Evolutionary conservation across 64 coral and sea anemone genomes (phyloP).

Genomic region (Actinia equina): DNA sequence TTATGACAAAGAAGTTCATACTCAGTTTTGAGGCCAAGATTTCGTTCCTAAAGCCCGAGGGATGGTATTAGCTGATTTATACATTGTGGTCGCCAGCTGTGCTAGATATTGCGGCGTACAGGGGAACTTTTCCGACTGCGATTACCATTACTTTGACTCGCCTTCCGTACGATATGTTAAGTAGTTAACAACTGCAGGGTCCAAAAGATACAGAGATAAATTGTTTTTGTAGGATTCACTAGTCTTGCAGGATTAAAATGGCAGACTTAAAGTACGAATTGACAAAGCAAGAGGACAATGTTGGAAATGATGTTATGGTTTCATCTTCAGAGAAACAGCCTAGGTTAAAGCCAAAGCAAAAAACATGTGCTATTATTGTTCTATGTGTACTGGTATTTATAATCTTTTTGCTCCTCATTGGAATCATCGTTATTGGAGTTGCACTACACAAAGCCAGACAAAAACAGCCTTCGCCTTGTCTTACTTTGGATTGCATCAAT

Average conservation of each 20-base stretch:
- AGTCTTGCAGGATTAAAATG: background rate
- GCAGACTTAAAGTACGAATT: conserved; percentile 24
- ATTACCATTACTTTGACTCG: background rate
- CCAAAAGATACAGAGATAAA: background rate
- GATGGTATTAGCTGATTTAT: background rate
- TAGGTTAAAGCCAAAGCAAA: background rate
- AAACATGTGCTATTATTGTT: background rate
- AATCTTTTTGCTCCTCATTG: conserved; percentile 4
- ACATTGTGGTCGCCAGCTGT: background rate
- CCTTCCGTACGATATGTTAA: background rate
- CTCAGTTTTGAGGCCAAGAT: background rate
- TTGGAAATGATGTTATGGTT: background rate
- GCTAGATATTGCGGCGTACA: background rate
- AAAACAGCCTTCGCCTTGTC: background rate
- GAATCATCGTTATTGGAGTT: conserved; percentile 16
- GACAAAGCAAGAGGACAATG: background rate
- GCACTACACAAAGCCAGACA: background rate
- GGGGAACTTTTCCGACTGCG: background rate
- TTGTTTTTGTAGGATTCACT: background rate
- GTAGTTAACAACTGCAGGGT: background rate
- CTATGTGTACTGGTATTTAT: background rate
- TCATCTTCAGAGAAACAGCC: background rate
- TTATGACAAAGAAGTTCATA: background rate
- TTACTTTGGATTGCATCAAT: conserved; percentile 11
- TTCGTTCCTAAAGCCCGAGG: background rate